Base-by-base conservation (phyloP, 1,140 invertebrate species). In the Microplitis mediator region DNA sequence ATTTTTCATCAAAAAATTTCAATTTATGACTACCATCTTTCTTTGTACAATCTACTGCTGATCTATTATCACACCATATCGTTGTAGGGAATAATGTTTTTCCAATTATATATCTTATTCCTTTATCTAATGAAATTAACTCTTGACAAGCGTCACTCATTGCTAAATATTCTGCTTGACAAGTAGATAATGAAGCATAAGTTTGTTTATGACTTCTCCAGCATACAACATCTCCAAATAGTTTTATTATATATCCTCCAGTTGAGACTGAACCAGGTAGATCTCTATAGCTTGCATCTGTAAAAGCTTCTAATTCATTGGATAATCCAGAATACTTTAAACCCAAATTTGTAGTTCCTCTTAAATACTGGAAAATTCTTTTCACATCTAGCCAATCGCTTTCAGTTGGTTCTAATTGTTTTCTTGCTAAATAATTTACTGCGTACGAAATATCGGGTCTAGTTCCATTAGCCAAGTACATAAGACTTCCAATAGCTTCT, bases 371-470 rank as follows among this genome's bases (percentile, higher is more conserved):
- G 35, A 63, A 71, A 9, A 71, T 60, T 63, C 62, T 16, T 50
- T 61, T 39, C 6, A 51, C 51, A 4, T 16, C 52, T 52, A 14
- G 4, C 23, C 58, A 60, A 23, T 60, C 58, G 5, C 36, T 34
- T 71, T 14, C 23, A 14, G 45, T 51, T 16, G 76, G 75, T 31
- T 74, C 64, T 14, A 69, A 32, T 34, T 73, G 72, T 61, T 79
- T 81, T 69, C 78, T 74, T 52, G 78, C 78, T 16, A 82, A 51
- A 5, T 75, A 51, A 62, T 75, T 78, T 0, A 85, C 82, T n/a
- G 83, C 71, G 74, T 77, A 84, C 0, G 75, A 50, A 8, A 86
- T 81, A 70, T 87, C 84, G 36, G 81, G 81, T 52, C 82, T 69
- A 5, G 80, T 81, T 6, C 69, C 75, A 45, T 77, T 52, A 4